Evolutionary conservation across 2,113 vertebrate species (phyloP), one percentile per base, ranked within the genome.

Genomic region (Coreoperca whiteheadi): DNA sequence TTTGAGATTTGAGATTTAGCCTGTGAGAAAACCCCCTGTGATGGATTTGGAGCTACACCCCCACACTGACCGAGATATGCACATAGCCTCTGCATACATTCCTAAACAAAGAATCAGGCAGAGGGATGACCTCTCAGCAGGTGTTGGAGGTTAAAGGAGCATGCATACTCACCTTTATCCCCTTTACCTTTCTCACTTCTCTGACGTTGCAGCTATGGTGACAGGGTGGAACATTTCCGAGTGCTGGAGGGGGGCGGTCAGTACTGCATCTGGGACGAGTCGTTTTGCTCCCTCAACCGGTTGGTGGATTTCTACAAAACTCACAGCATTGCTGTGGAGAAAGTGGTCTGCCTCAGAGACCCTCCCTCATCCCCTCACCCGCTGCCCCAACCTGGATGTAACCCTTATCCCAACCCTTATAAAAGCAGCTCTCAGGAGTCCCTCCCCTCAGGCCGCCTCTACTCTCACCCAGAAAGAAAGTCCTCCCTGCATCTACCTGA

Each of bases 191-290:
- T 57, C 21, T 72, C 54, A 16, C 30, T 3, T 59, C 21, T 59
- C 54, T 75, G n/a, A 15, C 34, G 73, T 74, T 74, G 23, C 72
- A 97, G 97, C 91, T 97, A 96, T 0, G 97, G 97, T 0, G 94
- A 97, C 82, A 92, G 96, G 1, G 96, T 98, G 66, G 96, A 98
- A 69, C 98, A 99, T 79, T 98, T 99, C 94, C 96, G 97, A 32
- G 97, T 98, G 8, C 95, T 98, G 68, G 94, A 97, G 1, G 95
- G 92, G 0, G 94, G 92, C 0, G 96, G 97, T n/a, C 97, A 96
- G 81, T 98, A 98, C 91, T 97, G 95, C 86, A 95, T 99, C 83
- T 99, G 98, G 98, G 96, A 97, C 3, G 95, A 97, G 77, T 94
- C 96, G 69, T 99, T 98, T 92, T 94, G 94, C 85, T 98, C 97